A percentile compares a stretch with the other conserved stretches of the same genome.
Evolutionary conservation across 2,113 vertebrate species (phyloP).

Genomic region (Eulemur rufifrons): DNA sequence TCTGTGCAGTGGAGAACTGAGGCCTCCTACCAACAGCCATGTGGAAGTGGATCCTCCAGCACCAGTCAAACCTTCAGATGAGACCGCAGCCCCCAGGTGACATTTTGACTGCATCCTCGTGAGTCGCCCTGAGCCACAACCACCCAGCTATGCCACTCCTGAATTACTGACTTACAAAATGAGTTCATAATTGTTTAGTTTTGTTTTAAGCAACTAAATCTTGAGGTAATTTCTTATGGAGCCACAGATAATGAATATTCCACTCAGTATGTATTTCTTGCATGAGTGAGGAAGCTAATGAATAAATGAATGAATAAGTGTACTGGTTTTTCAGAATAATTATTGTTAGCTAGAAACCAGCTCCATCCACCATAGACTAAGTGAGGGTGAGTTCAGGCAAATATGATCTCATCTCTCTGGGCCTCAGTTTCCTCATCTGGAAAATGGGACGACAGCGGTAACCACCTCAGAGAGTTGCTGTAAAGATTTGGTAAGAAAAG

Average conservation of each 20-base stretch:
- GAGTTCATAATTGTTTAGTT: not conserved
- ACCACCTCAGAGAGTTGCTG: not conserved
- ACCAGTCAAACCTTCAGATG: not conserved
- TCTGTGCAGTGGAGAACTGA: too few species aligned
- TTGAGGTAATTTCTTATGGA: not conserved
- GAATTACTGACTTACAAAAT: not conserved
- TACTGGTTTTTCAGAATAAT: not conserved
- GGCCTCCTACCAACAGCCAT: not conserved
- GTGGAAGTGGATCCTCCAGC: not conserved
- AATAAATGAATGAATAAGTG: not conserved
- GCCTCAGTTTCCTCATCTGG: not conserved
- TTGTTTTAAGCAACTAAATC: not conserved
- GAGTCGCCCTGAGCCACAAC: not conserved
- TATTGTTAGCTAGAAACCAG: not conserved
- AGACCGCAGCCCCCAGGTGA: not conserved
- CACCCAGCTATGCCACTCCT: not conserved
- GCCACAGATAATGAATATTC: not conserved
- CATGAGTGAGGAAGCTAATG: not conserved
- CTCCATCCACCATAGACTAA: not conserved
- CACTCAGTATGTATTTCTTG: not conserved
- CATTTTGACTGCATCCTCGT: not conserved
- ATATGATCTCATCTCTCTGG: not conserved
- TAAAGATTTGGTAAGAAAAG: not conserved
- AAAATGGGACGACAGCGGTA: not conserved
- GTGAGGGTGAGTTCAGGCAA: not conserved